phyloP scores from a whole-genome alignment of 35 echinoderm and acorn worm species.

The Antedon bifida region DNA sequence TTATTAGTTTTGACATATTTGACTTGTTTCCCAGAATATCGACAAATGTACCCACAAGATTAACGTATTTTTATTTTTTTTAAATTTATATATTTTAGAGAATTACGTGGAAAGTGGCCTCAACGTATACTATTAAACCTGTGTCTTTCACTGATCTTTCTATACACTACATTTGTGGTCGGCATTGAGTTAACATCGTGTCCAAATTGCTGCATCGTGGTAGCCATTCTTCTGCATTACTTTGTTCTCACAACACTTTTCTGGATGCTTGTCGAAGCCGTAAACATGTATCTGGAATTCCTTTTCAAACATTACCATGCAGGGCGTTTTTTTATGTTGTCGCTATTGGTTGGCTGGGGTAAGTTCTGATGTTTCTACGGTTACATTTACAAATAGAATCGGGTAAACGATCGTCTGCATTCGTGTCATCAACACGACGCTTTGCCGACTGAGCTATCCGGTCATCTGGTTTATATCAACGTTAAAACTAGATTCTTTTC shows the following conservation, averaged over 20 bases:
- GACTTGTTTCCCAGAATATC: too few species aligned
- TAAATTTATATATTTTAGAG: background rate
- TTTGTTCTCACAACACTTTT: constrained; percentile 63
- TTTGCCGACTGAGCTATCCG: too few species aligned
- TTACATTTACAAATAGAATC: too few species aligned
- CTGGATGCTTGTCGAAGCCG: constrained; percentile 86
- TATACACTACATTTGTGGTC: background rate
- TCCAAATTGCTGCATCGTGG: constrained; percentile 14
- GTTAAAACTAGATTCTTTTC: too few species aligned
- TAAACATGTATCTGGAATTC: constrained; percentile 64
- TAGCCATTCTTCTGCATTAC: constrained; percentile 71
- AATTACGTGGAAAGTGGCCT: background rate
- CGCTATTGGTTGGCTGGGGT: constrained; percentile 66
- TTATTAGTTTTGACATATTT: too few species aligned
- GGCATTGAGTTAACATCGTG: background rate
- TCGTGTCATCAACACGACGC: too few species aligned
- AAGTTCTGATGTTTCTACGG: too few species aligned
- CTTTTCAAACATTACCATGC: constrained; percentile 52
- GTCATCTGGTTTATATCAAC: too few species aligned
- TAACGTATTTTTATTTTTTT: too few species aligned
- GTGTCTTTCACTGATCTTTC: background rate
- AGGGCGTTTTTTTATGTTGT: constrained; percentile 42
- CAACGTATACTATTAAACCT: background rate
- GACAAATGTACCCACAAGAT: too few species aligned
- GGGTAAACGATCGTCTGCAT: too few species aligned